Evolutionary conservation across 2,113 vertebrate genomes (phyloP).

Genomic region (Himantopus leucocephalus): DNA sequence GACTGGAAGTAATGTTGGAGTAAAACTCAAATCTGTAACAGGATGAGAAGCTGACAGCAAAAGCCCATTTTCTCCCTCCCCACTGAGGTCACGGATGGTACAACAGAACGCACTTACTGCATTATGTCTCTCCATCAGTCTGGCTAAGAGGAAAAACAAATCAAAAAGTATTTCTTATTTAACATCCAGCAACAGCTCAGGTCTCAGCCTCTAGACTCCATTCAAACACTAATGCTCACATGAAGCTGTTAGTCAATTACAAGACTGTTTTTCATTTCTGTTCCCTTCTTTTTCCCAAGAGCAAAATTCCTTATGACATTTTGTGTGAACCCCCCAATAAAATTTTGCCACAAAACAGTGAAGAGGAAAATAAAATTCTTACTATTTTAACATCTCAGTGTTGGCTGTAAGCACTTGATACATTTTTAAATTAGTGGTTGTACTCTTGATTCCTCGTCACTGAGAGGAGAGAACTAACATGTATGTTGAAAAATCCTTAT

Average conservation of each 20-base stretch:
- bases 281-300: background rate
- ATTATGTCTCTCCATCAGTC: background rate
- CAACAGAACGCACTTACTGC: conserved; percentile 30
- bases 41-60: conserved; percentile 61
- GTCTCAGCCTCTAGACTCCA: background rate
- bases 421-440: background rate
- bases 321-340: background rate
- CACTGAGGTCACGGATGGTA: conserved; percentile 1
- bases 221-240: background rate
- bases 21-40: conserved; percentile 53
- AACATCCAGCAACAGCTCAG: background rate
- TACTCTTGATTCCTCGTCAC: background rate
- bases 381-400: background rate
- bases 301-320: background rate
- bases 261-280: background rate
- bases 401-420: background rate
- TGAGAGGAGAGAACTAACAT: background rate
- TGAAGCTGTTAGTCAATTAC: background rate
- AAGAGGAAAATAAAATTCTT: background rate
- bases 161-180: conserved; percentile 40
- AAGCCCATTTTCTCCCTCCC: conserved; percentile 52
- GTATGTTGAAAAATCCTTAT: background rate
- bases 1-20: conserved; percentile 64
- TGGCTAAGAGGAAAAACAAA: conserved; percentile 12
- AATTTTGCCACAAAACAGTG: background rate